Percentiles rank a stretch among this genome's conserved stretches.
These are phyloP conservation scores for Leptobrachium leishanense DNA, from an alignment of 2,113 vertebrate species.

Conservation along the genomic window DNA sequence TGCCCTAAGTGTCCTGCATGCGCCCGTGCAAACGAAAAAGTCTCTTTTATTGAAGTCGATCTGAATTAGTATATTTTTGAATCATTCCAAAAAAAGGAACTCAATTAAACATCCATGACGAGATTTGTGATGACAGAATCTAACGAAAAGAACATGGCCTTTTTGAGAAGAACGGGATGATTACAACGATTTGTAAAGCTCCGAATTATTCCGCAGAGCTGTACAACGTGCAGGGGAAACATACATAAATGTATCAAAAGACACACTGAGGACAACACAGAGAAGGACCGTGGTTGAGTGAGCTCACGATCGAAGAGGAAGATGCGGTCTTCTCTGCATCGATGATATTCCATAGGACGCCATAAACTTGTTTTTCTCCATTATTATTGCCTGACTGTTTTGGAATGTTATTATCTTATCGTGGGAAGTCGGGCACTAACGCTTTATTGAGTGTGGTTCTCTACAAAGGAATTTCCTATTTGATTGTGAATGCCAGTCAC, in stretches of 20 bases:
- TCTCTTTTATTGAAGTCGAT: no score
- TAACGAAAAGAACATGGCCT: not conserved
- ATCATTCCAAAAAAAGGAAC: no score
- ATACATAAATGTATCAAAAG: not conserved
- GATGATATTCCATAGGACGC: not conserved
- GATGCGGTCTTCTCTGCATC: no score
- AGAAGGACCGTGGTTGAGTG: no score
- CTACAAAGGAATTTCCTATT: slow-evolving; percentile 36
- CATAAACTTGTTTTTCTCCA: slow-evolving; percentile 16
- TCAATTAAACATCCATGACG: not conserved
- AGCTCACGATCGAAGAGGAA: no score
- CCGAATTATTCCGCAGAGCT: no score
- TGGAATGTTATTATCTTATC: slow-evolving; percentile 39
- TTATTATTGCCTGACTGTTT: not conserved
- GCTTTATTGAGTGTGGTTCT: not conserved
- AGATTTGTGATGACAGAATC: not conserved
- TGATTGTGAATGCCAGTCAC: slow-evolving; percentile 34
- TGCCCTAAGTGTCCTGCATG: no score
- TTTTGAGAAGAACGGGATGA: not conserved
- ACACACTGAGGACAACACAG: no score
- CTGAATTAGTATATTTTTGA: no score
- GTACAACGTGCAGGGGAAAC: not conserved
- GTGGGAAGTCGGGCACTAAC: slow-evolving; percentile 17
- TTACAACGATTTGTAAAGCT: not conserved
- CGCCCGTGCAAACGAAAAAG: no score